A percentile compares a stretch with the other conserved stretches of the same genome.
These are phyloP conservation scores for Aplysia californica DNA, from an alignment of 1,140 invertebrate species.

Conservation along the genomic window DNA sequence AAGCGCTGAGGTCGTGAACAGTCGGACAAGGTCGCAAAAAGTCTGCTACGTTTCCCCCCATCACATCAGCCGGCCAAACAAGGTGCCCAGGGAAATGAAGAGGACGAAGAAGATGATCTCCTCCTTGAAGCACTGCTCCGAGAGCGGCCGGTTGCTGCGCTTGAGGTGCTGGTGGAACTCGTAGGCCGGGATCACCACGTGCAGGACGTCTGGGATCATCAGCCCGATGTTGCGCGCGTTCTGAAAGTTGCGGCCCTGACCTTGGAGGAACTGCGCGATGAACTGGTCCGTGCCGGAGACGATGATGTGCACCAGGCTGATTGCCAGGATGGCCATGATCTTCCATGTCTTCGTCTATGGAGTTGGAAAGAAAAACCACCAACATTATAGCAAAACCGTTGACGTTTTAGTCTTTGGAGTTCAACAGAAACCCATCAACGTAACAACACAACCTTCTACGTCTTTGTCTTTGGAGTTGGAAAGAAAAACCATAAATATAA, in stretches of 20 bases:
- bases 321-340: constrained; percentile 74
- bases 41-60: too few relatives aligned
- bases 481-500: not conserved
- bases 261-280: constrained; percentile 77
- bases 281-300: constrained; percentile 83
- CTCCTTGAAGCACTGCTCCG: constrained; percentile 60
- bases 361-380: not conserved
- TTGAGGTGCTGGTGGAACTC: constrained; percentile 56
- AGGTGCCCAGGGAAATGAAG: too few relatives aligned
- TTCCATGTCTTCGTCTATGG: constrained; percentile 66
- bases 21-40: too few relatives aligned
- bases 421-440: not conserved
- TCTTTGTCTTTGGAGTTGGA: not conserved
- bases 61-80: too few relatives aligned
- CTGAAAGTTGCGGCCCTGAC: constrained; percentile 73
- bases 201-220: constrained; percentile 80
- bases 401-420: not conserved
- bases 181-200: constrained; percentile 74
- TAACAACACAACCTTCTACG: not conserved
- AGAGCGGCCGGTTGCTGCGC: constrained; percentile 39
- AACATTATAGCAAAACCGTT: not conserved
- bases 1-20: too few relatives aligned
- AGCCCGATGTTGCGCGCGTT: constrained; percentile 79
- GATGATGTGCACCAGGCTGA: constrained; percentile 79
- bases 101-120: too few relatives aligned